A percentile compares a stretch with the other conserved stretches of the same genome.
These are phyloP conservation scores for Phodopus roborovskii DNA, from an alignment of 2,113 vertebrate species.

Conservation along the genomic window DNA sequence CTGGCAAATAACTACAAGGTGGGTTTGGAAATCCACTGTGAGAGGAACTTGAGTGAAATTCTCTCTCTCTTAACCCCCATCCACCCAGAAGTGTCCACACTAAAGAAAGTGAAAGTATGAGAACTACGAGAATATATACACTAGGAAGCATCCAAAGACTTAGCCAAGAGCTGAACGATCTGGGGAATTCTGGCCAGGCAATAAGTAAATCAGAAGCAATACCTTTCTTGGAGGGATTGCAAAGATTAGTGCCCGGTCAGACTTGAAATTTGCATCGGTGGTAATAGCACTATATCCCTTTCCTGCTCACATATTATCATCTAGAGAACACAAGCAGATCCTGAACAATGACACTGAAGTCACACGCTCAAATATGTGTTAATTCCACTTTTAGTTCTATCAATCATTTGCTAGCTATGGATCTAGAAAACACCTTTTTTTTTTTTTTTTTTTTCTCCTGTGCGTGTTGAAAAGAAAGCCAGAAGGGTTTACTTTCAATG, in stretches of 20 bases:
- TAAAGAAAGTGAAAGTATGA: background rate
- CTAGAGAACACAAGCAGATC: background rate
- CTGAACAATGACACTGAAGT: background rate
- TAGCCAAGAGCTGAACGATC: background rate
- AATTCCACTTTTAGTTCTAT: background rate
- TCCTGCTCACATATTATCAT: background rate
- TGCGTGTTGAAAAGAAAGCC: background rate
- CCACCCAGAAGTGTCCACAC: background rate
- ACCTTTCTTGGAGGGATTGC: background rate
- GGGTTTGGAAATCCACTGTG: background rate
- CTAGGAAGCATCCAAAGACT: background rate
- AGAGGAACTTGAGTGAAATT: background rate
- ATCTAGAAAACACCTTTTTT: background rate
- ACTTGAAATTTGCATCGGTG: background rate
- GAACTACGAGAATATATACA: background rate
- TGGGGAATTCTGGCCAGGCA: background rate
- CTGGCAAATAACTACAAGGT: background rate
- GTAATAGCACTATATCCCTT: background rate
- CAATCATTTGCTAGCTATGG: background rate
- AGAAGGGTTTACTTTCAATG: background rate
- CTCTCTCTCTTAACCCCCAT: background rate
- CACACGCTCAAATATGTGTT: background rate
- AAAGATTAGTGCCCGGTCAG: background rate
- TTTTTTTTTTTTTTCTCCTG: background rate
- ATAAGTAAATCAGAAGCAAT: conserved; percentile 1